Evolutionary conservation across 92 coral and sea anemone genomes (phyloP).

Genomic region (Zoanthus solanderi): DNA sequence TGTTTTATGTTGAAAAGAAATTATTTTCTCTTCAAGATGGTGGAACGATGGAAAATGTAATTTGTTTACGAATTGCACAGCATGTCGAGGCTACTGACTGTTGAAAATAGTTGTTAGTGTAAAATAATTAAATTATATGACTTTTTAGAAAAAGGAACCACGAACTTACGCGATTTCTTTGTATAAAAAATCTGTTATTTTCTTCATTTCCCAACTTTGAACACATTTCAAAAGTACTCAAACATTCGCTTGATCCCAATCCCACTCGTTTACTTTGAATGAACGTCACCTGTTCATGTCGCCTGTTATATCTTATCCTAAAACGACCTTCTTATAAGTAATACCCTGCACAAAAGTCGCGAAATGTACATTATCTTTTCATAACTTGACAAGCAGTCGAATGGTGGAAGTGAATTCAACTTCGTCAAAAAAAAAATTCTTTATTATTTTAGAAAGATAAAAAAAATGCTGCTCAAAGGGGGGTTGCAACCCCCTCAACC

Average conservation of each 20-base stretch:
- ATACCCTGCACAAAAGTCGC: background rate
- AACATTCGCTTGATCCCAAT: constrained; percentile 31
- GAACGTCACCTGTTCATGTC: constrained; percentile 27
- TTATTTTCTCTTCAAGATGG: constrained; percentile 46
- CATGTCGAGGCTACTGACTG: constrained; percentile 39
- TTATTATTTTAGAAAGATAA: constrained; percentile 7
- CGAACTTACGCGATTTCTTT: constrained; percentile 35
- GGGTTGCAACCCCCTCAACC: no score
- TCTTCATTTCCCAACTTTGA: background rate
- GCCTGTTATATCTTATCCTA: constrained; percentile 22
- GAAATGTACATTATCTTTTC: constrained; percentile 33
- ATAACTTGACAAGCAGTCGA: constrained; percentile 26
- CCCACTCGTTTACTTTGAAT: constrained; percentile 42
- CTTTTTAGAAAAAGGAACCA: constrained; percentile 26
- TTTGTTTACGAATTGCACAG: constrained; percentile 32
- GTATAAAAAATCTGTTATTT: constrained; percentile 35
- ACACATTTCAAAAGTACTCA: background rate
- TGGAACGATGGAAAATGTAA: background rate
- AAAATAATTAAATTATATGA: background rate
- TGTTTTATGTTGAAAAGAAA: constrained; percentile 52
- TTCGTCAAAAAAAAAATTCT: constrained; percentile 21
- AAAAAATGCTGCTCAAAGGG: background rate
- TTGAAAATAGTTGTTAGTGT: constrained; percentile 25
- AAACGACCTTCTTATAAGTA: background rate
- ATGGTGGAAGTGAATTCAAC: constrained; percentile 29